Evolutionary conservation across 2,113 vertebrate species (phyloP).

Genomic region (Vireo altiloquus): DNA sequence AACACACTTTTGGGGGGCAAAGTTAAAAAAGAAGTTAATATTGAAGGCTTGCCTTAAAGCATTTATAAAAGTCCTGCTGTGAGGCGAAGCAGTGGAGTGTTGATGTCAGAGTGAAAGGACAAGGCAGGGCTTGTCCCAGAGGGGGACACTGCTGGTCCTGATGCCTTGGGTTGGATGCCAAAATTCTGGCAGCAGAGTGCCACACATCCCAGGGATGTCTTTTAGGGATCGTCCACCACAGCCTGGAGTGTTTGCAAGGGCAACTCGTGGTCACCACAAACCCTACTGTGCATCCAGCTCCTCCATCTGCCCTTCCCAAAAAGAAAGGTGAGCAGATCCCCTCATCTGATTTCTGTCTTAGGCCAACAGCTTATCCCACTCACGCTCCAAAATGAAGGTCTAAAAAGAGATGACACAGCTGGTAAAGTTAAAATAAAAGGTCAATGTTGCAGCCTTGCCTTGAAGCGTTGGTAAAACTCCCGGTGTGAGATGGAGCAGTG

Average conservation of each 20-base stretch:
- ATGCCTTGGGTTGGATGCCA: neutral
- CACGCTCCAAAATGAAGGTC: neutral
- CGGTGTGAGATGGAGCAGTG: neutral
- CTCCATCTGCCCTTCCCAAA: neutral
- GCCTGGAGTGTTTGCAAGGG: neutral
- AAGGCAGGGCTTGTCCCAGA: neutral
- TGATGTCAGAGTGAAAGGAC: neutral
- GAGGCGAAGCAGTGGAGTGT: neutral
- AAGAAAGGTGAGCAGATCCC: neutral
- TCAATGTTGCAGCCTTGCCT: neutral
- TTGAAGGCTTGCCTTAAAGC: neutral
- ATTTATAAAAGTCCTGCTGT: neutral
- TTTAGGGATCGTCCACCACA: neutral
- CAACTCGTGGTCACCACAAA: accelerated
- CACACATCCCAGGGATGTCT: neutral
- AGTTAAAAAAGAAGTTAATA: neutral
- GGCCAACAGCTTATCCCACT: neutral
- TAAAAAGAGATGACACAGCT: neutral
- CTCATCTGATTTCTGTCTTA: neutral
- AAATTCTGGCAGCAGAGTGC: neutral
- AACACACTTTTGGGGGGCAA: neutral
- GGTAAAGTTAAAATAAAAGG: neutral
- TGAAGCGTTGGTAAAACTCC: neutral
- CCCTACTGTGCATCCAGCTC: accelerated
- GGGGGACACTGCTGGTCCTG: neutral